Evolutionary conservation across 2,797 vertebrate genomes (phyloP).

Genomic region (Microctenopoma stevenorrisi): DNA sequence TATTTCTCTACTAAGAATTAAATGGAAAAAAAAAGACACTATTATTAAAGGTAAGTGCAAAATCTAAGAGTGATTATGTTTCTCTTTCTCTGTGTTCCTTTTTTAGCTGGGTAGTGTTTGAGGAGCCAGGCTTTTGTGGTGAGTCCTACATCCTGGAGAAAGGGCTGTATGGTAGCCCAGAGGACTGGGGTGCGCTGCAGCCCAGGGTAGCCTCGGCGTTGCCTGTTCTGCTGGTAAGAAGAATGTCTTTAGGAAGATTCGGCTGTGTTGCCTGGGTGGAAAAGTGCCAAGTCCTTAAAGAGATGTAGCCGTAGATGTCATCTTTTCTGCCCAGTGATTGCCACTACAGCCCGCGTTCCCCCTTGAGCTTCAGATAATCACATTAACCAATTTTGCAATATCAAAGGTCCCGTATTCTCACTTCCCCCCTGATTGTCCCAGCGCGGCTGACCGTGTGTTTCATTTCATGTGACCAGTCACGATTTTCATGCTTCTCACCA

Average conservation of each 20-base stretch:
- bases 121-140: constrained; percentile 90
- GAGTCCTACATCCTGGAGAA: constrained; percentile 91
- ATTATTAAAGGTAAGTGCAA: constrained; percentile 6
- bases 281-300: constrained; percentile 13
- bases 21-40: constrained; percentile 13
- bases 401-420: constrained; percentile 23
- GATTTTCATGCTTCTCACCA: constrained; percentile 10
- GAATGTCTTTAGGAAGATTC: constrained; percentile 33
- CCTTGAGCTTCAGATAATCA: neutral
- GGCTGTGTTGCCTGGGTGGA: neutral
- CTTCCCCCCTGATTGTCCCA: constrained; percentile 39
- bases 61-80: constrained; percentile 18
- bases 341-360: constrained; percentile 4
- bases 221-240: constrained; percentile 89
- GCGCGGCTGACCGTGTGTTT: neutral
- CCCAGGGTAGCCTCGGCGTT: constrained; percentile 88
- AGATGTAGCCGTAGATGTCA: neutral
- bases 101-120: constrained; percentile 93
- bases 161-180: constrained; percentile 89
- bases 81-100: constrained; percentile 11
- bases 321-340: neutral
- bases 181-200: constrained; percentile 90
- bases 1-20: constrained; percentile 1
- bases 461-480: constrained; percentile 36
- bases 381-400: neutral